Evolutionary conservation across 2,888 invertebrate species (phyloP), one percentile per base, ranked within the genome.

Genomic region (Lypha dubia): DNA sequence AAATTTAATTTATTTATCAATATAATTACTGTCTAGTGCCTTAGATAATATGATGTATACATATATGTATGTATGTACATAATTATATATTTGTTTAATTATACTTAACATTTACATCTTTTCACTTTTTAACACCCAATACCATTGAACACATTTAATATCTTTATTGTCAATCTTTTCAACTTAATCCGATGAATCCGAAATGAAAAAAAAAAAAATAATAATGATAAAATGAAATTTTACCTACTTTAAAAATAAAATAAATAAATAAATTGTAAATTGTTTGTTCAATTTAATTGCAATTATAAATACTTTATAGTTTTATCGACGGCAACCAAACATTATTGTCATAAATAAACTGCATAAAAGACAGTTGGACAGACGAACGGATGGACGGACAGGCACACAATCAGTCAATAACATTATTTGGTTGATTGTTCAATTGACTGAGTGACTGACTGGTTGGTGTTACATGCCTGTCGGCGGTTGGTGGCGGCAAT

Each of bases 271-370:
- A 68, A 49, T 20, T 67, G 51, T 56, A 68, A 80, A 68, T 73
- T 80, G 44, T 80, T 84, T 81, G 80, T 73, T 84, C 32, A 84
- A 79, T 74, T 79, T 65, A 74, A 82, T 82, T 84, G 79, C 58
- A 84, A 75, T 86, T 79, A 68, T 38, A 63, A 84, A 82, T 79
- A 84, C 73, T 71, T 53, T 81, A 62, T 71, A 22, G 53, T 70
- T 81, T 62, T 53, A 46, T 62, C 56, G 75, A 56, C 46, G 5
- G 20, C 20, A 68, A 38, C 44, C n/a, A 62, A 62, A 74, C 68
- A 68, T 58, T 20, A 53, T 70, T 70, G 24, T 22, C 46, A 63
- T 24, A 58, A 22, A 60, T 63, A 73, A 35, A 63, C 62, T 56
- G n/a, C 15, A 24, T 53, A 5, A 32, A 38, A 17, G 22, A 56